Conservation (phyloP, 2,797 vertebrate species). For the Falco concolor region DNA sequence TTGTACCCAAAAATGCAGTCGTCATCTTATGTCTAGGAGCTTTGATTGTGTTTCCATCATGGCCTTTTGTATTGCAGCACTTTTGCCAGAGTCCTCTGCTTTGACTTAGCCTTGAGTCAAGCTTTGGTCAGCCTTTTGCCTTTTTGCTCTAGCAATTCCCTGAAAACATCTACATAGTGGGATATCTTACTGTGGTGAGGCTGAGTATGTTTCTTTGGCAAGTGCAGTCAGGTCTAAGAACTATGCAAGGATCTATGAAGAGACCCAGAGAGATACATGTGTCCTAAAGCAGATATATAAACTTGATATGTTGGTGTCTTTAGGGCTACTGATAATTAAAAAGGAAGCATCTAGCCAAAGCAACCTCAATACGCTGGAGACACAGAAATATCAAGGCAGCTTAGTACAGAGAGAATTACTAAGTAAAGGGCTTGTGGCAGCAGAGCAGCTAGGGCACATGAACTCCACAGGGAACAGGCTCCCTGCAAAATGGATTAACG, state of each 20-base stretch:
- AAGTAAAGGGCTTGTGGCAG: background rate
- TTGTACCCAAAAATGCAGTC: background rate
- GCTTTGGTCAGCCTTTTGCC: background rate
- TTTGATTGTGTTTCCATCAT: background rate
- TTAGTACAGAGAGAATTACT: background rate
- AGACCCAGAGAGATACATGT: background rate
- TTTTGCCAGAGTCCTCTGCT: background rate
- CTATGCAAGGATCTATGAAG: background rate
- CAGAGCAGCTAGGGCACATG: background rate
- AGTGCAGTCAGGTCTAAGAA: background rate
- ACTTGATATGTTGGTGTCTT: background rate
- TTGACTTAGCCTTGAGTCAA: background rate
- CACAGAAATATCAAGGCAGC: background rate
- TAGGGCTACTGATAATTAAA: background rate
- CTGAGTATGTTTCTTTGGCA: background rate
- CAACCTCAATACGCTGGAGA: background rate
- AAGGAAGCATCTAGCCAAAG: background rate
- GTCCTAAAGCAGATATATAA: background rate
- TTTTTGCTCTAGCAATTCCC: background rate
- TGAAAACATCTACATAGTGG: background rate
- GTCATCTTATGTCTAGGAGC: background rate
- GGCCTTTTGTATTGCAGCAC: background rate
- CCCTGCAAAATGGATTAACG: background rate
- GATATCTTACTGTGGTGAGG: background rate
- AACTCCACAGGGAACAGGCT: background rate